phyloP scores from a whole-genome alignment of 2,113 vertebrate species.

The Glaucomys volans region DNA sequence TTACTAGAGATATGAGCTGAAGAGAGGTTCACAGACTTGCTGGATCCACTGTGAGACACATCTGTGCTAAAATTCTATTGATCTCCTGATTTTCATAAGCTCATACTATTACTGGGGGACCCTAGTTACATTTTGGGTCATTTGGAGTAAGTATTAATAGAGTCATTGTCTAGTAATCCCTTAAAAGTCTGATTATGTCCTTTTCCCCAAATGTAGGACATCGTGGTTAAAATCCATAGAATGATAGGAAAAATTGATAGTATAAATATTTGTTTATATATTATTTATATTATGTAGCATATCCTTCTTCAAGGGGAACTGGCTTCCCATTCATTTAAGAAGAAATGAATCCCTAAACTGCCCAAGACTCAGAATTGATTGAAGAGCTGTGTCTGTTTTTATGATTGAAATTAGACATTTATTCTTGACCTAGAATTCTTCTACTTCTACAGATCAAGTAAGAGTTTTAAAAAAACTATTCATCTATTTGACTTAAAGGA shows the following conservation, averaged over 20 bases:
- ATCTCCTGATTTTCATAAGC: too few species aligned
- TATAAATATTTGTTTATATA: neutral
- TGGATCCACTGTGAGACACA: neutral
- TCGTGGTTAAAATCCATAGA: neutral
- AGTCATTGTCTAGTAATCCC: neutral
- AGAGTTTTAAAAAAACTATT: neutral
- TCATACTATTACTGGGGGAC: neutral
- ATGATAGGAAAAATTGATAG: neutral
- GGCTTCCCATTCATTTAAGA: neutral
- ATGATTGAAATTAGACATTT: neutral
- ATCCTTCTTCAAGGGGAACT: neutral
- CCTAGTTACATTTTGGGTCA: neutral
- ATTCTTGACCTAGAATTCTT: neutral
- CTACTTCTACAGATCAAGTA: neutral
- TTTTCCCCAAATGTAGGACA: neutral
- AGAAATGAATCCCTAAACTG: neutral
- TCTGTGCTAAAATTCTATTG: neutral
- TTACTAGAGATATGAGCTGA: neutral
- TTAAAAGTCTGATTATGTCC: neutral
- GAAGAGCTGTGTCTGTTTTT: neutral
- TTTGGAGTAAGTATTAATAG: neutral
- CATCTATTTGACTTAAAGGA: neutral
- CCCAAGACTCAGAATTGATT: neutral
- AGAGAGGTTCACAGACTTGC: too few species aligned
- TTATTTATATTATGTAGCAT: neutral